These are phyloP conservation scores for Acronicta alni DNA, from an alignment of 2,888 invertebrate genomes.

Conservation along the genomic window DNA sequence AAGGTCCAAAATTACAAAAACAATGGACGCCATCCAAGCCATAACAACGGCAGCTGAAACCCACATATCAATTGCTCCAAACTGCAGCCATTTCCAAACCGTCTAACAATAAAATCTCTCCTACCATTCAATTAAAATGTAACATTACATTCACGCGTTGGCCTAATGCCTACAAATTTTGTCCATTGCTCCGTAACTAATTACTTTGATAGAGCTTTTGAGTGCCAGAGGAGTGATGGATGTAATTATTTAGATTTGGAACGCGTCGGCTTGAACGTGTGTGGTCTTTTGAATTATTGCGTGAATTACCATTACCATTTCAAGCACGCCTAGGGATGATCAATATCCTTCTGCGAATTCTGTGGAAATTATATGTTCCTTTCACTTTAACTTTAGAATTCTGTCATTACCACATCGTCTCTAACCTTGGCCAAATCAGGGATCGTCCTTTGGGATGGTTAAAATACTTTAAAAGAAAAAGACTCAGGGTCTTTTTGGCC, in stretches of 20 bases:
- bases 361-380: too few relatives aligned
- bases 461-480: too few relatives aligned
- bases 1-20: background rate
- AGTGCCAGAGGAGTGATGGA: conserved; percentile 20
- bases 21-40: background rate
- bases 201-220: conserved; percentile 31
- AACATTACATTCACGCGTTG: conserved; percentile 15
- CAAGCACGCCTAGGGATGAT: background rate
- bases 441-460: too few relatives aligned
- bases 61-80: conserved; percentile 1
- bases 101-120: conserved; percentile 5
- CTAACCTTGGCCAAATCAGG: too few relatives aligned
- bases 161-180: conserved; percentile 20
- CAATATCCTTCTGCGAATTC: background rate
- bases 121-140: conserved; percentile 30
- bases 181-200: conserved; percentile 40
- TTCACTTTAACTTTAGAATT: too few relatives aligned
- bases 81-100: conserved; percentile 7
- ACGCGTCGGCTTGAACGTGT: conserved; percentile 17
- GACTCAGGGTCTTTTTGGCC: too few relatives aligned
- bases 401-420: too few relatives aligned
- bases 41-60: conserved; percentile 1
- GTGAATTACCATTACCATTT: background rate
- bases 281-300: conserved; percentile 21
- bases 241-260: conserved; percentile 37